Percentiles rank a stretch among this genome's conserved stretches.
phyloP scores from a whole-genome alignment of 1,140 invertebrate genomes.

The Acromyrmex echinatior region DNA sequence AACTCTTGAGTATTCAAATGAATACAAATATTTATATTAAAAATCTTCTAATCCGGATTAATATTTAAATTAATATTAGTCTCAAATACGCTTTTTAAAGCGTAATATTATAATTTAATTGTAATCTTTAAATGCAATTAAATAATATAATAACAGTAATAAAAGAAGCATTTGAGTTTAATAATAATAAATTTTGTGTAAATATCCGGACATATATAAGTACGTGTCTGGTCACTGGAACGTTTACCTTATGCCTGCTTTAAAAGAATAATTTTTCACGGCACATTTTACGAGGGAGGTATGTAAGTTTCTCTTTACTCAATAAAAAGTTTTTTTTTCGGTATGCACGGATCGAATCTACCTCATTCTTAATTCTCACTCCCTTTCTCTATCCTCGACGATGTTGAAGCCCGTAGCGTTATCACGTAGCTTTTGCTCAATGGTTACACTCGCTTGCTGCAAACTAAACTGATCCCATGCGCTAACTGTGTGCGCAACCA shows the following conservation, averaged over 20 bases:
- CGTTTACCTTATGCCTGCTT: background rate
- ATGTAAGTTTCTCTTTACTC: slow-evolving; percentile 19
- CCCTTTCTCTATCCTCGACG: background rate
- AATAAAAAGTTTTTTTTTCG: slow-evolving; percentile 9
- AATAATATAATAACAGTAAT: too few species aligned
- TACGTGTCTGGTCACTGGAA: too few species aligned
- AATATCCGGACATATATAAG: too few species aligned
- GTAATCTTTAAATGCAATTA: too few species aligned
- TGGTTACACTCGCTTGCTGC: slow-evolving; percentile 43
- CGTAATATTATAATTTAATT: too few species aligned
- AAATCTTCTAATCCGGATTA: too few species aligned
- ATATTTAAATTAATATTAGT: too few species aligned
- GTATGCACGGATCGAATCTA: slow-evolving; percentile 13
- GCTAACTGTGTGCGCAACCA: slow-evolving; percentile 47
- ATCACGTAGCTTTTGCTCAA: slow-evolving; percentile 59
- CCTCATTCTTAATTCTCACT: slow-evolving; percentile 36
- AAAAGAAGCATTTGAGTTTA: too few species aligned
- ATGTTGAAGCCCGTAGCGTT: slow-evolving; percentile 28
- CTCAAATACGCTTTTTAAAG: too few species aligned
- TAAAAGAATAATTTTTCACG: slow-evolving; percentile 25
- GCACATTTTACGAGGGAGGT: background rate
- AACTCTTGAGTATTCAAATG: too few species aligned
- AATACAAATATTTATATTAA: too few species aligned
- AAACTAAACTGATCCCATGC: slow-evolving; percentile 59
- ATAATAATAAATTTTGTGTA: too few species aligned